phyloP scores from a whole-genome alignment of 2,113 vertebrate genomes.

The Petroica traversi region DNA sequence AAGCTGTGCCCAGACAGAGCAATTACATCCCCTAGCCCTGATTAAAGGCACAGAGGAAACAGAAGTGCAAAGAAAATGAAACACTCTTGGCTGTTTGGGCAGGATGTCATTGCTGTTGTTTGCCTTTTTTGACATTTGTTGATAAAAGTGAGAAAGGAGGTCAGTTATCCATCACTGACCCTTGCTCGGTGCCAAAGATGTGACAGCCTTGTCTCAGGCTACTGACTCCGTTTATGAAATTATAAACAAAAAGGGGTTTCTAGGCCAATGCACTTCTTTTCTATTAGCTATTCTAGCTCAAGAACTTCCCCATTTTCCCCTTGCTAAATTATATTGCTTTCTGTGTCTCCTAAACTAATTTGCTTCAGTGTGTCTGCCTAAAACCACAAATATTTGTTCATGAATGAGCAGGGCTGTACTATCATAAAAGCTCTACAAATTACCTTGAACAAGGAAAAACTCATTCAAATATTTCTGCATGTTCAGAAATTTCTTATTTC shows the following conservation, averaged over 20 bases:
- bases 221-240: slow-evolving; percentile 8
- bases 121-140: slow-evolving; percentile 61
- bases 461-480: neutral
- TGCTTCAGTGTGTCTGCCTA: neutral
- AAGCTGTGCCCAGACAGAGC: slow-evolving; percentile 81
- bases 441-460: neutral
- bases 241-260: neutral
- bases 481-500: neutral
- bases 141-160: slow-evolving; percentile 48
- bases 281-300: neutral
- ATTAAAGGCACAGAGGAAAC: slow-evolving; percentile 85
- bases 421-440: neutral
- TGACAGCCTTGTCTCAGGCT: slow-evolving; percentile 20
- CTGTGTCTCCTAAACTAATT: neutral
- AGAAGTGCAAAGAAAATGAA: slow-evolving; percentile 83
- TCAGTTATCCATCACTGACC: slow-evolving; percentile 56
- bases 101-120: slow-evolving; percentile 81
- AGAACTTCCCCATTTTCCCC: neutral
- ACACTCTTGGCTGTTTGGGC: slow-evolving; percentile 81
- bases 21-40: slow-evolving; percentile 85
- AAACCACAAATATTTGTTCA: neutral
- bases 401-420: no score
- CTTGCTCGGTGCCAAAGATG: slow-evolving; percentile 41
- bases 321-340: neutral
- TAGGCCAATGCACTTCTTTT: neutral